A percentile compares a stretch with the other conserved stretches of the same genome.
Evolutionary conservation across 30 jellyfish, hydroid and myxozoan genomes (phyloP).

Genomic region (Hydra vulgaris): DNA sequence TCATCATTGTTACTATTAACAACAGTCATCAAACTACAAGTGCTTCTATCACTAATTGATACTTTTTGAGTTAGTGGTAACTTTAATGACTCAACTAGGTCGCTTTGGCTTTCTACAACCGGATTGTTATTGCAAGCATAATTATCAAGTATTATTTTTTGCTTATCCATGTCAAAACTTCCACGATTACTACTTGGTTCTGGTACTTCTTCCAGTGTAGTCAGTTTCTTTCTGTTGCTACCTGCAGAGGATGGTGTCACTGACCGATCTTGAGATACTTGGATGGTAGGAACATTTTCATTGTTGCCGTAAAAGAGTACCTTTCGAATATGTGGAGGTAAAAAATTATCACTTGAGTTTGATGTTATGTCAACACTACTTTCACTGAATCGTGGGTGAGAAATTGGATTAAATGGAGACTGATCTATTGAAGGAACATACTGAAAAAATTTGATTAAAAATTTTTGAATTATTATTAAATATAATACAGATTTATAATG

Average conservation of each 20-base stretch:
- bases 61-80: not conserved
- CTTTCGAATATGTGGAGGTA: slow-evolving; percentile 15
- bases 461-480: not conserved
- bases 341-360: slow-evolving; percentile 10
- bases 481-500: too few species aligned
- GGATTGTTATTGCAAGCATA: not conserved
- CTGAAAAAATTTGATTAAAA: not conserved
- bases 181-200: slow-evolving; percentile 12
- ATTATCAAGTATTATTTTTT: not conserved
- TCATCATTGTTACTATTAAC: not conserved
- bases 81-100: not conserved
- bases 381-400: slow-evolving; percentile 31
- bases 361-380: slow-evolving; percentile 22
- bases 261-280: slow-evolving; percentile 26
- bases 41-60: slow-evolving; percentile 10
- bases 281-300: slow-evolving; percentile 28
- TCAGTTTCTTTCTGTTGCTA: slow-evolving; percentile 9
- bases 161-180: slow-evolving; percentile 11
- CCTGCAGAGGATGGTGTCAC: slow-evolving; percentile 25
- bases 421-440: not conserved
- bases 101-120: not conserved
- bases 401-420: slow-evolving; percentile 11
- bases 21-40: slow-evolving; percentile 13
- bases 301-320: slow-evolving; percentile 13
- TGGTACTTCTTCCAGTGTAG: slow-evolving; percentile 26